Evolutionary conservation across 2,113 vertebrate species (phyloP).

Genomic region (Daphoenositta chrysoptera): DNA sequence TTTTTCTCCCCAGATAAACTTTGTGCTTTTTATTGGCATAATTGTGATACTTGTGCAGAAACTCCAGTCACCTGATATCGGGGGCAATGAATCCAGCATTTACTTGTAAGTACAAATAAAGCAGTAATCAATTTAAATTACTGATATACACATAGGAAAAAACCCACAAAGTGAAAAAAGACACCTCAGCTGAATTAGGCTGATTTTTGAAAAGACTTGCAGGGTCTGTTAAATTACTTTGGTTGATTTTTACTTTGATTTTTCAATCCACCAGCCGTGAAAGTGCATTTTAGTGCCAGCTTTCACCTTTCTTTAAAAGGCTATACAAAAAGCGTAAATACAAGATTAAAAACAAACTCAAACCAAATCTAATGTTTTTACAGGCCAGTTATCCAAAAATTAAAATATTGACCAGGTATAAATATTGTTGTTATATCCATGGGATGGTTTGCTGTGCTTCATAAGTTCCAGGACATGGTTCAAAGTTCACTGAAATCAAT

Average conservation of each 20-base stretch:
- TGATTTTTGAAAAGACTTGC: not conserved
- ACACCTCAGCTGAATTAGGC: not conserved
- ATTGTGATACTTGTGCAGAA: slow-evolving; percentile 99
- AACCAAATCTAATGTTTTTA: not conserved
- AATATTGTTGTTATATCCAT: not conserved
- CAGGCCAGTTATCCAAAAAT: not conserved
- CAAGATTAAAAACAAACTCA: not conserved
- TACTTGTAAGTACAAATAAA: slow-evolving; percentile 89
- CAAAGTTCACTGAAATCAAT: not conserved
- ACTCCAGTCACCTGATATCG: slow-evolving; percentile 95
- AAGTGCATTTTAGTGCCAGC: not conserved
- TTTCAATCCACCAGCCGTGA: not conserved
- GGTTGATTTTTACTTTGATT: not conserved
- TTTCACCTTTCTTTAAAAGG: not conserved
- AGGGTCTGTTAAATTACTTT: not conserved
- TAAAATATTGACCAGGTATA: not conserved
- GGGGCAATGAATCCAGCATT: slow-evolving; percentile 97
- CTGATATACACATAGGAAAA: slow-evolving; percentile 62
- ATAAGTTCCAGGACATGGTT: not conserved
- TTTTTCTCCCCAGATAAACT: slow-evolving; percentile 83
- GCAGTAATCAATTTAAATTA: not conserved
- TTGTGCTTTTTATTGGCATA: slow-evolving; percentile 95
- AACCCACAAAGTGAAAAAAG: not conserved
- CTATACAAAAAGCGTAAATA: not conserved
- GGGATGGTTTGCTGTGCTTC: slow-evolving; percentile 20